phyloP scores from a whole-genome alignment of 2,113 vertebrate genomes.

The Chlamydotis undulata region DNA sequence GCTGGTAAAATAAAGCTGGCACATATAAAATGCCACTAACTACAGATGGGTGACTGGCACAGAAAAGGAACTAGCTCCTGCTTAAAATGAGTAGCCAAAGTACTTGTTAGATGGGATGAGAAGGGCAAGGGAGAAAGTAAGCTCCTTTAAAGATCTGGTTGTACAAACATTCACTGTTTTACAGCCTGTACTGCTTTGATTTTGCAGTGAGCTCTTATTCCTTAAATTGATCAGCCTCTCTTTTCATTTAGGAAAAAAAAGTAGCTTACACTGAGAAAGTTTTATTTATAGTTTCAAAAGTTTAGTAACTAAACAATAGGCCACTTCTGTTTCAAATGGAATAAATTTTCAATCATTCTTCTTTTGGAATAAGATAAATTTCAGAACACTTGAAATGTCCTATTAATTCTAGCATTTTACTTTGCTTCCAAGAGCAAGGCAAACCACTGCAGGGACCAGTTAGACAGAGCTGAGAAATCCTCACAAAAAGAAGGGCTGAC shows the following conservation, averaged over 20 bases:
- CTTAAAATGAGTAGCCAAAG: background rate
- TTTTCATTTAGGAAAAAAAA: background rate
- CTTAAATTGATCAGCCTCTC: background rate
- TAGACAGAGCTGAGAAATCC: background rate
- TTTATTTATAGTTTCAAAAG: background rate
- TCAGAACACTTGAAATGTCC: background rate
- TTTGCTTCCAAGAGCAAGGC: background rate
- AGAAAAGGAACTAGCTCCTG: background rate
- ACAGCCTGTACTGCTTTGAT: background rate
- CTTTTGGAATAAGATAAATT: background rate
- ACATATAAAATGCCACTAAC: background rate
- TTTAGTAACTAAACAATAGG: background rate
- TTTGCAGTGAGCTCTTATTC: background rate
- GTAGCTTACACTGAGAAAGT: background rate
- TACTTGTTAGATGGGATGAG: background rate
- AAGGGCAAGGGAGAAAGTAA: background rate
- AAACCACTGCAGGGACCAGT: background rate
- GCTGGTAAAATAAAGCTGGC: slow-evolving; percentile 1
- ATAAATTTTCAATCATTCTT: background rate
- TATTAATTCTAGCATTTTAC: background rate
- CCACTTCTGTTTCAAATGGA: background rate
- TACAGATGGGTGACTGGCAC: background rate
- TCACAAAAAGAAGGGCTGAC: background rate
- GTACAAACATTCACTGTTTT: background rate
- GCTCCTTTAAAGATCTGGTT: background rate